These are phyloP conservation scores for Falco cherrug DNA, from an alignment of 2,797 vertebrate species.

Conservation along the genomic window DNA sequence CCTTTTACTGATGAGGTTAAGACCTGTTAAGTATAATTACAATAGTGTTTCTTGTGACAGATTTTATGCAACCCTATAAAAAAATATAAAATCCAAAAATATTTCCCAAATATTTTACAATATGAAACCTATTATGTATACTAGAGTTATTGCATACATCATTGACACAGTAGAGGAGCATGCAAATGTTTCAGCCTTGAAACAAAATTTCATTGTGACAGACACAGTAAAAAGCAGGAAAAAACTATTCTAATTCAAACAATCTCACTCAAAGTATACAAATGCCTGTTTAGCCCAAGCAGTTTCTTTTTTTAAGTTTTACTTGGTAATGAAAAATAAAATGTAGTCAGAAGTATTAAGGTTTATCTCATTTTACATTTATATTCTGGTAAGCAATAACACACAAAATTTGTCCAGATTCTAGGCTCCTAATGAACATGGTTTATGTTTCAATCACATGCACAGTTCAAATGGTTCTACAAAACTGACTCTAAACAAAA, in stretches of 20 bases:
- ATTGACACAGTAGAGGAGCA: neutral
- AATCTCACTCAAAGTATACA: neutral
- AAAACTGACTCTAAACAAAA: neutral
- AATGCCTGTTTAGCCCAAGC: neutral
- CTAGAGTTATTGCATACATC: neutral
- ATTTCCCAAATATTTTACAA: neutral
- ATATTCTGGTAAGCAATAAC: neutral
- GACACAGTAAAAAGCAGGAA: neutral
- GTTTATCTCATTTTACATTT: neutral
- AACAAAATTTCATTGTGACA: neutral
- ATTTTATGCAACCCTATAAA: neutral
- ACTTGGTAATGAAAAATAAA: neutral
- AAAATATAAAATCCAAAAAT: neutral
- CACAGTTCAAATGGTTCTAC: neutral
- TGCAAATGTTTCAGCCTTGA: neutral
- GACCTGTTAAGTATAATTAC: conserved; percentile 46
- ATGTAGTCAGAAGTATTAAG: neutral
- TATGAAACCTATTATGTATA: neutral
- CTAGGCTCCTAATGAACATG: neutral
- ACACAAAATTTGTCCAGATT: neutral
- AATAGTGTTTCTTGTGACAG: neutral
- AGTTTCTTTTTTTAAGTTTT: neutral
- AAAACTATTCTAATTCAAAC: neutral
- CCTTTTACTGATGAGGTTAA: conserved; percentile 74
- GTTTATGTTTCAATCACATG: neutral